Evolutionary conservation across 2,797 vertebrate species (phyloP), one percentile per base, ranked within the genome.

Genomic region (Sylvilagus floridanus): DNA sequence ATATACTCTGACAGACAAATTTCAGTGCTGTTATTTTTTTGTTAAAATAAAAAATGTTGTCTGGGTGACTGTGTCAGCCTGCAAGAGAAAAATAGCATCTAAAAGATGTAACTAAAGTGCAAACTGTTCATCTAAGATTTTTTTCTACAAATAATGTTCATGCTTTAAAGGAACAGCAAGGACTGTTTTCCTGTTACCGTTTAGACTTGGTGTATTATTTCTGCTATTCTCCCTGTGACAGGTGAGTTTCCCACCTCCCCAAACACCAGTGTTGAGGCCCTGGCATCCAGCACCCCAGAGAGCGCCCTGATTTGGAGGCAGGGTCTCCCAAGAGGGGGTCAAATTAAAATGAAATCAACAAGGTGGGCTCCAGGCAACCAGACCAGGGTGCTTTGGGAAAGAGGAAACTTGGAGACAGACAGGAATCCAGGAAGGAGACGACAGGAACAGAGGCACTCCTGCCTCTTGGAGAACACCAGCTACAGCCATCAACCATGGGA

Each of bases 401-500:
- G 13, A 47, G 24, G 24, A 57, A 4, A 12, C 11, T 30, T 84
- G 50, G 32, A 32, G 32, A 1, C 3, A 24, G 84, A 81, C 8
- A 1, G 5, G 24, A 17, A 7, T 72, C 22, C 0, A 1, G 9
- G n/a, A 32, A 13, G n/a, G 8, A 14, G 7, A 7, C 30, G 10
- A 1, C 1, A 16, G 28, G 37, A 50, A 8, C 10, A 65, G n/a
- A 94, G 35, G 14, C 7, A 9, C 32, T 42, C 22, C 21, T 47
- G 0, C 28, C 28, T 28, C 28, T 21, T 26, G 16, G 35, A 21
- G 4, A 69, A 75, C 8, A 5, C 2, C 28, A 52, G 17, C 7
- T 35, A 4, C 19, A 26, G 10, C 9, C 52, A 66, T 26, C 3
- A 28, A 6, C 21, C 4, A 28, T 12, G 2, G 10, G 32, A 19